Conservation (phyloP, 1,140 invertebrate species). For the Aphidius ervi region DNA sequence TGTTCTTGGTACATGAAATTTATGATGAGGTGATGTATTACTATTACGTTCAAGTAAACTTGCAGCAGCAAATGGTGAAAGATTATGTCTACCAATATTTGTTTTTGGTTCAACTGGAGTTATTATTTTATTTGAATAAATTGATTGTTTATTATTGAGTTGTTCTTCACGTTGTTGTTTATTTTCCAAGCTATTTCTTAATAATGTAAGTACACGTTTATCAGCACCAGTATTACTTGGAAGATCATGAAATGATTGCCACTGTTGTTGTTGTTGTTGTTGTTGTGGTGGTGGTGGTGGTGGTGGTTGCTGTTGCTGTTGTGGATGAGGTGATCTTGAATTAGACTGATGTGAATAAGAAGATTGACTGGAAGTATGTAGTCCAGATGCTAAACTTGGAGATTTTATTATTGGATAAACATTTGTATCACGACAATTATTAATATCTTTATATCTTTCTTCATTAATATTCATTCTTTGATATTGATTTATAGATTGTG, state of each 20-base stretch:
- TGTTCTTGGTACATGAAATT: slow-evolving; percentile 66
- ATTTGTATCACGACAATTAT: background rate
- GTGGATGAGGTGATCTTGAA: slow-evolving; percentile 1
- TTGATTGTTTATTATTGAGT: slow-evolving; percentile 44
- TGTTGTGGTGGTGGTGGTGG: slow-evolving; percentile 30
- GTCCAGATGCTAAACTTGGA: slow-evolving; percentile 17
- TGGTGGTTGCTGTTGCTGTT: slow-evolving; percentile 29
- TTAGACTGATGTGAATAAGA: no score
- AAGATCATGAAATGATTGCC: slow-evolving; percentile 28
- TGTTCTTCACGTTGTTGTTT: slow-evolving; percentile 59
- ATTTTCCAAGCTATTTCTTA: slow-evolving; percentile 66
- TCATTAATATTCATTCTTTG: no score
- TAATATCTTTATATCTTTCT: no score
- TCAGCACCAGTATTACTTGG: slow-evolving; percentile 55
- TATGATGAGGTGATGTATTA: slow-evolving; percentile 55
- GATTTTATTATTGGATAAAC: slow-evolving; percentile 27
- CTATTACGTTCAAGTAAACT: slow-evolving; percentile 53
- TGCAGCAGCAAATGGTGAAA: slow-evolving; percentile 57
- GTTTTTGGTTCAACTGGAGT: slow-evolving; percentile 54
- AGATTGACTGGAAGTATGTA: no score
- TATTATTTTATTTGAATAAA: slow-evolving; percentile 44
- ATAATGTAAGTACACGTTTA: slow-evolving; percentile 63
- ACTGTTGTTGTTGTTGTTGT: slow-evolving; percentile 24
- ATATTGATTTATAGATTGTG: no score
- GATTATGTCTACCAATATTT: slow-evolving; percentile 54